Percentiles rank a stretch among this genome's conserved stretches.
These are phyloP conservation scores for Eubucco bourcierii DNA, from an alignment of 2,113 vertebrate species.

Conservation along the genomic window DNA sequence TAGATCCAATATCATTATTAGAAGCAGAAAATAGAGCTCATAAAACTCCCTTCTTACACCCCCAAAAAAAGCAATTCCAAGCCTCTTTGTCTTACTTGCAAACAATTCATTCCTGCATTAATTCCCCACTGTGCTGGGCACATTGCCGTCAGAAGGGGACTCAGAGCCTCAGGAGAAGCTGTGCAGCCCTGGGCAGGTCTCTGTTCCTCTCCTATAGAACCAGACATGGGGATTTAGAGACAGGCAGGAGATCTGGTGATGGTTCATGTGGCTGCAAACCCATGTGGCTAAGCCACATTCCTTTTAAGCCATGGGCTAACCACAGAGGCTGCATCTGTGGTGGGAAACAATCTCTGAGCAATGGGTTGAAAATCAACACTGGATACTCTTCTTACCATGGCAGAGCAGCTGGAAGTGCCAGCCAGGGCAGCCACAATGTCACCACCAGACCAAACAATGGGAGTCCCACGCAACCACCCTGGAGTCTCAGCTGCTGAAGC, in stretches of 20 bases:
- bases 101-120: constrained; percentile 11
- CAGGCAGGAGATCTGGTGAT: not conserved
- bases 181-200: not conserved
- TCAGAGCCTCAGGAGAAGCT: not conserved
- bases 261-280: not conserved
- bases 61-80: constrained; percentile 6
- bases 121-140: not conserved
- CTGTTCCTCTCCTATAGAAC: not conserved
- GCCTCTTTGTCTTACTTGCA: not conserved
- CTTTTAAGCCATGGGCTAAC: not conserved
- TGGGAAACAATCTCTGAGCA: not conserved
- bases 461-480: not conserved
- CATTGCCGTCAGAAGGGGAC: not conserved
- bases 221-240: not conserved
- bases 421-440: not conserved
- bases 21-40: constrained; percentile 45
- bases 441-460: not conserved
- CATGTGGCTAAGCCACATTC: fast-evolving
- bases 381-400: not conserved
- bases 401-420: not conserved
- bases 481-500: not conserved
- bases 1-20: constrained; percentile 23
- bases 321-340: not conserved
- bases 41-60: constrained; percentile 37
- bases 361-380: not conserved